Evolutionary conservation across 1,140 invertebrate genomes (phyloP), one percentile per base, ranked within the genome.

Genomic region (Cheumatopsyche charites): DNA sequence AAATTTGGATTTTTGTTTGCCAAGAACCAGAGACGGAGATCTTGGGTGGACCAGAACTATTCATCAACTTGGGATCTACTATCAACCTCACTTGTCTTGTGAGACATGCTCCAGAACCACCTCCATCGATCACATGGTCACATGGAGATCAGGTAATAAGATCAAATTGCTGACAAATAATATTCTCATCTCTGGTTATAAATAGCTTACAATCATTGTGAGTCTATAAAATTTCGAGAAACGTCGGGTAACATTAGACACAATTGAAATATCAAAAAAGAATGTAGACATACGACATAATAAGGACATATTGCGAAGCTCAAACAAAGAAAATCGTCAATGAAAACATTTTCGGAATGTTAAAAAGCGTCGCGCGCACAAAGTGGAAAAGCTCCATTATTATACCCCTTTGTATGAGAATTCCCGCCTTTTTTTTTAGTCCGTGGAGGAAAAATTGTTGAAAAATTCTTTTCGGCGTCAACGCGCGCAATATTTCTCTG

Each of bases 71-170:
- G 67, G 90, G 90, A 4, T 87, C 85, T 77, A 91, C 90, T 78
- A 90, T 92, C 79, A 91, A 92, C 81, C 80, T 92, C 78, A 92
- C 90, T 66, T 92, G 91, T 78, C 84, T 88, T 49, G 90, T 92
- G 73, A 87, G 88, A 78, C 90, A 90, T 81, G 90, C 89, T 72
- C 90, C 89, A 11, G 89, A 90, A 77, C 89, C 90, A 15, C 90
- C 90, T 55, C 89, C 89, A 66, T 91, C 88, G 79, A 90, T 92
- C 77, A 91, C 91, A 79, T 92, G 90, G 90, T 91, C 91, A 80
- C 90, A 91, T 82, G 87, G 90, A 77, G 89, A 91, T 67, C 84
- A 88, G 78, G 88, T 78, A 67, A 70, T 36, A 9, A 3, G 9
- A 4, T 36, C n/a, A n/a, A n/a, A n/a, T n/a, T n/a, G n/a, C n/a